Conservation (phyloP, 2,888 invertebrate species). For the Melipona bicolor region DNA sequence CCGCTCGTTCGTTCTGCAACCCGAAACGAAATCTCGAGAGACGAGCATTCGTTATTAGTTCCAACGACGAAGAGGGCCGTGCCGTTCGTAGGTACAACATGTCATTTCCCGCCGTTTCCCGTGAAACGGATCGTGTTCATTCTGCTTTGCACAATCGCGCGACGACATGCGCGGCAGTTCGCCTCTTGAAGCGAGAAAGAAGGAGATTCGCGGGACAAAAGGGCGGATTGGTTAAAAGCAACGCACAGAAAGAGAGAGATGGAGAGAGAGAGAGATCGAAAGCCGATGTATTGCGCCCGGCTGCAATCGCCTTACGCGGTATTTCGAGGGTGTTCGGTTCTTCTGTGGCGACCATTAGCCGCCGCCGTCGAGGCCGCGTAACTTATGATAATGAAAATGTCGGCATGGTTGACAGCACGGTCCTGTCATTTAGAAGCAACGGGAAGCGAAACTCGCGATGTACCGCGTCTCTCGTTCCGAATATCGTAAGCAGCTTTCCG, state of each 20-base stretch:
- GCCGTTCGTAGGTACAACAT: background rate
- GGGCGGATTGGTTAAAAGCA: conserved; percentile 14
- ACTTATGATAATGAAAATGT: conserved; percentile 65
- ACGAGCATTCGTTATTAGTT: background rate
- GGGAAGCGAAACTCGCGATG: conserved; percentile 12
- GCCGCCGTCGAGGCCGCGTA: conserved; percentile 20
- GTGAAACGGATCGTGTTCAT: conserved; percentile 11
- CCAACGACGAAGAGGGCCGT: background rate
- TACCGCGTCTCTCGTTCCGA: conserved; percentile 56
- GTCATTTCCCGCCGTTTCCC: no score
- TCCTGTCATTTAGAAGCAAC: conserved; percentile 60
- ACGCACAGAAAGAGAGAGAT: background rate
- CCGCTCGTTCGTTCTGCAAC: background rate
- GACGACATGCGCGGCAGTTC: background rate
- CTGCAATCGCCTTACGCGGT: conserved; percentile 48
- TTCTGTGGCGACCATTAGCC: conserved; percentile 60
- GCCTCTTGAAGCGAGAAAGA: background rate
- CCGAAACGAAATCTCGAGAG: background rate
- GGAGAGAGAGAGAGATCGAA: background rate
- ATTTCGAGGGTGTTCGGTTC: conserved; percentile 34
- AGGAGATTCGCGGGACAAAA: background rate
- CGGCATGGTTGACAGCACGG: conserved; percentile 47
- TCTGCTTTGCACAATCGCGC: background rate
- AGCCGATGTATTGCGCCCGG: background rate
- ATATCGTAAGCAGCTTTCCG: conserved; percentile 71